Percentiles rank a stretch among this genome's conserved stretches.
phyloP scores from a whole-genome alignment of 92 coral and sea anemone species.

The Paramuricea clavata region DNA sequence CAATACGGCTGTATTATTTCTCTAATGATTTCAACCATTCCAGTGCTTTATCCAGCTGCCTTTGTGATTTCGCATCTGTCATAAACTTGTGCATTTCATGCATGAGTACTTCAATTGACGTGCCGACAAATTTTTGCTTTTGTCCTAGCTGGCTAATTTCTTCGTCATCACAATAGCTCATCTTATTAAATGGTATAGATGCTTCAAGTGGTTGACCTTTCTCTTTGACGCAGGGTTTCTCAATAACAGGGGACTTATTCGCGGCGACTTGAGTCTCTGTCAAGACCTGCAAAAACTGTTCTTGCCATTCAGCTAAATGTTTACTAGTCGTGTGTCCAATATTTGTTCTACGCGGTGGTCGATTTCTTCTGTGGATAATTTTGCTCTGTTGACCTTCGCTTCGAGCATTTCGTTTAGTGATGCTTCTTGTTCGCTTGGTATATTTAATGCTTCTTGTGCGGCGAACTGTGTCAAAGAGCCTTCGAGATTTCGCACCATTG shows the following conservation, averaged over 20 bases:
- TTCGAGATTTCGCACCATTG: too few species aligned
- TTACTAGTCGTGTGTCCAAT: too few species aligned
- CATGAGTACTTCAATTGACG: background rate
- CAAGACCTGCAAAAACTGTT: background rate
- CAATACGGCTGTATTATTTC: constrained; percentile 3
- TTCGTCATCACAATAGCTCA: background rate
- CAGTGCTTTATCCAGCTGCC: constrained; percentile 9
- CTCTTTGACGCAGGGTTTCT: too few species aligned
- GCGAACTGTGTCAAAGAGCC: too few species aligned
- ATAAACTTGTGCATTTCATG: background rate
- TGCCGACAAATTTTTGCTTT: background rate
- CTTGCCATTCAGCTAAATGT: too few species aligned
- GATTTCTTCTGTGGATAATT: background rate
- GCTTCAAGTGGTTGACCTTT: background rate
- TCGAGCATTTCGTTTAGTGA: too few species aligned
- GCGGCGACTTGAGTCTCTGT: background rate
- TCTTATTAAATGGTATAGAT: background rate
- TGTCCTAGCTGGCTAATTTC: background rate
- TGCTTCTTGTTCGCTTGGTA: background rate
- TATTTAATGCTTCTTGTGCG: background rate
- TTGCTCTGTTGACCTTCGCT: background rate
- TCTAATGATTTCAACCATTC: background rate
- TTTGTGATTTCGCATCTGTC: background rate
- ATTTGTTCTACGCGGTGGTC: background rate
- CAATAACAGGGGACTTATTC: background rate